Base-by-base conservation (phyloP, 2,888 invertebrate genomes). In the Platerodrilus igneus region DNA sequence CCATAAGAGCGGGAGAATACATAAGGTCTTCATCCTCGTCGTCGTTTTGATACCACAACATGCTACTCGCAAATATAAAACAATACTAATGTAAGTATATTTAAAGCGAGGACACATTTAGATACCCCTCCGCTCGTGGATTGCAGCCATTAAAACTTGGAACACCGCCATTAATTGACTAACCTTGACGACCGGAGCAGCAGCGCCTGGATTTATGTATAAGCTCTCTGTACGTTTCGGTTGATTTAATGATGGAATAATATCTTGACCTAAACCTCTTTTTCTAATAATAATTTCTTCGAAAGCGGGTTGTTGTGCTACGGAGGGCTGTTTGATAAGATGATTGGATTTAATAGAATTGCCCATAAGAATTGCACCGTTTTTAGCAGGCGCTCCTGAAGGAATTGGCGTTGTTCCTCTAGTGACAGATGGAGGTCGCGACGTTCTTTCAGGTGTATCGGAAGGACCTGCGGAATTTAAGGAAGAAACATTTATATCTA, bases 171-270 rank as follows among this genome's bases (percentile, higher is more conserved):
- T n/a, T n/a, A n/a, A n/a, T n/a, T n/a, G n/a, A 45, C 42, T 46
- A 39, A 46, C 46, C 46, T 46, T 46, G 42, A 27, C 46, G 27
- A 39, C 39, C 8, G 69, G 63, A 29, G 62, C 45, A 74, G 74
- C 72, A 74, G 73, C 72, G 47, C 70, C 73, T 30, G 79, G 78
- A 42, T 46, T 58, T 57, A 89, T 80, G 69, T 83, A 91, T 57
- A 92, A 75, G 65, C 91, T 91, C 70, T 92, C 92, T 48, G 91
- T 91, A 60, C 92, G 78, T 69, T 92, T 91, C 41, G 91, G 91
- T 67, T 90, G 88, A 59, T 83, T 83, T 42, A 79, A 82, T 54
- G 90, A 90, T 46, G 90, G 89, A 59, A 88, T 79, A 66, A 91
- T 90, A 64, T 91, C 91, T 71, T 91, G 91, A 45, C 89, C 89